A percentile compares a stretch with the other conserved stretches of the same genome.
Conservation (phyloP, 2,888 invertebrate genomes). For the Anodontia alba region DNA sequence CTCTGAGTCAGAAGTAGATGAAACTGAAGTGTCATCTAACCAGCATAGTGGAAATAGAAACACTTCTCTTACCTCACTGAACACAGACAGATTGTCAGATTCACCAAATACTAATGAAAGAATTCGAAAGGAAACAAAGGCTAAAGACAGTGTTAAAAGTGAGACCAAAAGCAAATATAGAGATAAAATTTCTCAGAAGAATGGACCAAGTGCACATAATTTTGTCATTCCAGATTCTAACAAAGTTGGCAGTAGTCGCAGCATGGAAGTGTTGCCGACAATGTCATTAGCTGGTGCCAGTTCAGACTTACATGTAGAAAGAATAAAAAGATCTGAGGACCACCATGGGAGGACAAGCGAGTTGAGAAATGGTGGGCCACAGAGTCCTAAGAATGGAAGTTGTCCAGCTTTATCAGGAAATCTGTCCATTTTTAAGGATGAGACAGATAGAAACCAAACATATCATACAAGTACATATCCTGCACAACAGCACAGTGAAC, state of each 20-base stretch:
- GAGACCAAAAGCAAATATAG: background rate
- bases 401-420: conserved; percentile 1
- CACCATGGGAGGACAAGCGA: background rate
- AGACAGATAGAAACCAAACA: background rate
- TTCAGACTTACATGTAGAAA: background rate
- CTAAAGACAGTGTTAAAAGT: background rate
- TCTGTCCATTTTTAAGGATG: background rate
- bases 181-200: background rate
- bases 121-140: background rate
- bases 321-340: background rate
- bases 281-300: background rate
- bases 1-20: conserved; percentile 32
- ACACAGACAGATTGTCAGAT: conserved; percentile 7
- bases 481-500: background rate
- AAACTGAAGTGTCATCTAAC: background rate
- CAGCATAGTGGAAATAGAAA: background rate
- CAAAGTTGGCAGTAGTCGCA: conserved; percentile 1
- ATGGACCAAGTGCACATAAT: background rate
- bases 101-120: background rate
- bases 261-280: conserved; percentile 2
- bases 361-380: background rate
- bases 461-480: background rate
- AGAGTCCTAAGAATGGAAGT: background rate
- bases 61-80: background rate
- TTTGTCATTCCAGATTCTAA: conserved; percentile 6